Evolutionary conservation across 1,140 invertebrate species (phyloP), one percentile per base, ranked within the genome.

Genomic region (Dinoponera quadriceps): DNA sequence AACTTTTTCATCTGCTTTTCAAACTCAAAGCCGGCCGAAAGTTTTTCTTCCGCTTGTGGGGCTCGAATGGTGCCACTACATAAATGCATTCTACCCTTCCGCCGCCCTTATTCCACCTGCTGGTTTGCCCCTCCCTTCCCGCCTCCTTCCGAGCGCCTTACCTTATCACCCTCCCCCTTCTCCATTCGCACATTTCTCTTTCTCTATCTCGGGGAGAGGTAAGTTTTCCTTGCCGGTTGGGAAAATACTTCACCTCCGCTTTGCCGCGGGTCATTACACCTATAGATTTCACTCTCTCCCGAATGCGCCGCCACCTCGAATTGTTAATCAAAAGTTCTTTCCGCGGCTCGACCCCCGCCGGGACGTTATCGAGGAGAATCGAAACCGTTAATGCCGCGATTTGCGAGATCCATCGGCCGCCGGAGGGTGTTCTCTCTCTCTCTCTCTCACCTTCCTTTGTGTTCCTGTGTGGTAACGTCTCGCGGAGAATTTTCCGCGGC

Each of bases 1-100:
- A 93, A 93, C 91, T 94, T 94, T 92, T 93, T 93, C 91, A 90
- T 92, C 90, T 91, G 85, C 90, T 92, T 92, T 86, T 91, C 88
- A 91, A 92, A 93, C 91, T 93, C 83, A 83, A 92, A 92, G 91
- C 88, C 87, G 82, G 84, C 75, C 88, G 87, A 90, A 92, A 93
- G 92, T 92, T 93, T 92, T 92, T 90, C 90, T 89, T 86, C 68
- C 85, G 74, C 80, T 88, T 71, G 71, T 83, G 63, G 78, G 69
- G 71, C 63, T 63, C 85, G 68, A 71, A 85, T 83, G 59, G 85
- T 84, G 72, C 86, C 86, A 90, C 90, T 90, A 90, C 88, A 91
- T 92, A 92, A 91, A 93, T 91, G 90, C 85, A 91, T 90, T 92
- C 77, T 81, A 78, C 68, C 57, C 48, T 85, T 49, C 27, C 27